These are phyloP conservation scores for Pyxicephalus adspersus DNA, from an alignment of 2,113 vertebrate species.

Conservation along the genomic window DNA sequence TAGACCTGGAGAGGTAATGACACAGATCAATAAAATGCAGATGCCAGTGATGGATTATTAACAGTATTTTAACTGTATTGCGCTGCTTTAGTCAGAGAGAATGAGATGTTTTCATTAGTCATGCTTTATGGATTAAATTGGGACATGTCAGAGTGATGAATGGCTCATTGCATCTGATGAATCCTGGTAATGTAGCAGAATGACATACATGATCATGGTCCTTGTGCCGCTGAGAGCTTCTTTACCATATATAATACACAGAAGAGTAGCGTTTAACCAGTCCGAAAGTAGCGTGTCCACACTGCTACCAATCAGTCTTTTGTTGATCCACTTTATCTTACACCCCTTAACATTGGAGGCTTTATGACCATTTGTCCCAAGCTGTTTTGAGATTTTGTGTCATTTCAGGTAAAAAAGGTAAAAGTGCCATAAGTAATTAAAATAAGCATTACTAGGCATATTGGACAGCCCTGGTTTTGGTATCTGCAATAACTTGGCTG, in stretches of 20 bases:
- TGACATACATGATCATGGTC: not conserved
- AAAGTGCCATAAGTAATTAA: conserved; percentile 12
- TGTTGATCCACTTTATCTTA: not conserved
- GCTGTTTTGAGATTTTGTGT: not conserved
- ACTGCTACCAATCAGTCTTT: no score
- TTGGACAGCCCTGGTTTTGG: no score
- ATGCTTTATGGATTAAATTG: not conserved
- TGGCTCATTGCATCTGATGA: not conserved
- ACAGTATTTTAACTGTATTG: not conserved
- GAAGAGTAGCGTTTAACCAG: no score
- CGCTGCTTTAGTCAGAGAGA: not conserved
- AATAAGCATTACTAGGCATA: no score
- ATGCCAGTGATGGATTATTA: not conserved
- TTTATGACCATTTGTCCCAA: not conserved
- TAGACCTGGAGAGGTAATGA: not conserved
- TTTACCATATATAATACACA: no score
- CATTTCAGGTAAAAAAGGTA: not conserved
- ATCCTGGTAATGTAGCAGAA: not conserved
- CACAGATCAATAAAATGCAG: not conserved
- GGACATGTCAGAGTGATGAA: not conserved
- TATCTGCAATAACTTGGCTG: no score
- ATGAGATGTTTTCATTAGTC: not conserved
- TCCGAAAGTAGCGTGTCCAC: no score
- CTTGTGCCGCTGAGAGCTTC: not conserved
- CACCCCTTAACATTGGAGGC: not conserved